A percentile compares a stretch with the other conserved stretches of the same genome.
Evolutionary conservation across 2,113 vertebrate genomes (phyloP).

Genomic region (Stigmatopora nigra): DNA sequence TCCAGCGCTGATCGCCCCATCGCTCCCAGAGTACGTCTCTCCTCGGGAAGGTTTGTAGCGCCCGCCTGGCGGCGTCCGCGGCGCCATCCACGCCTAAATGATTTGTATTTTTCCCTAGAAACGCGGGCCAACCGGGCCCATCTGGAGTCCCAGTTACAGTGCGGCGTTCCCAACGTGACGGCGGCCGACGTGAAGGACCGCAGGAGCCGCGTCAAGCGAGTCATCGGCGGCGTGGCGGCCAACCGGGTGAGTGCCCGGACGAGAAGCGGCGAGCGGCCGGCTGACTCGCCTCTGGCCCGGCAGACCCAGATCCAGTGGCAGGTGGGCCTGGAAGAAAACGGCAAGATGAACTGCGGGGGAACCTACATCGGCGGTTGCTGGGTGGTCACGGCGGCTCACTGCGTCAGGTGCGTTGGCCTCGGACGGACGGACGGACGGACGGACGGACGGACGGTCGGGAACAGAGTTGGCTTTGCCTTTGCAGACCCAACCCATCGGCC

Average conservation of each 20-base stretch:
- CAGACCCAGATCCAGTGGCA: constrained; percentile 94
- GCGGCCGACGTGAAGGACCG: not conserved
- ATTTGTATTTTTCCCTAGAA: constrained; percentile 34
- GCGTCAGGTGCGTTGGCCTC: constrained; percentile 75
- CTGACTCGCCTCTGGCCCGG: no score
- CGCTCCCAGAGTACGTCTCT: constrained; percentile 37
- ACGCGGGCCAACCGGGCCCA: accelerated
- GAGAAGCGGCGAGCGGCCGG: not conserved
- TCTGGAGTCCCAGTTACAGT: constrained; percentile 37
- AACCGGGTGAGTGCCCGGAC: constrained; percentile 47
- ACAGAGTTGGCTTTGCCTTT: not conserved
- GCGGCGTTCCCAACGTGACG: constrained; percentile 55
- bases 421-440: no score
- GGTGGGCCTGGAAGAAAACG: constrained; percentile 73
- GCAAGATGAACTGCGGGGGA: constrained; percentile 77
- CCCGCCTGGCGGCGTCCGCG: not conserved
- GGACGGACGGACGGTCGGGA: no score
- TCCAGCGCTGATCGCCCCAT: not conserved
- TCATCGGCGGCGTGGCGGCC: constrained; percentile 57
- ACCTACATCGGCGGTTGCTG: constrained; percentile 90
- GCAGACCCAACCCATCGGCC: constrained; percentile 57
- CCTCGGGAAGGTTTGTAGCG: constrained; percentile 33
- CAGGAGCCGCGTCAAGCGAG: constrained; percentile 18
- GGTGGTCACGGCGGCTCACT: constrained; percentile 91
- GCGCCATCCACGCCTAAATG: not conserved